phyloP scores from a whole-genome alignment of 2,113 vertebrate species.

The Odocoileus virginianus region DNA sequence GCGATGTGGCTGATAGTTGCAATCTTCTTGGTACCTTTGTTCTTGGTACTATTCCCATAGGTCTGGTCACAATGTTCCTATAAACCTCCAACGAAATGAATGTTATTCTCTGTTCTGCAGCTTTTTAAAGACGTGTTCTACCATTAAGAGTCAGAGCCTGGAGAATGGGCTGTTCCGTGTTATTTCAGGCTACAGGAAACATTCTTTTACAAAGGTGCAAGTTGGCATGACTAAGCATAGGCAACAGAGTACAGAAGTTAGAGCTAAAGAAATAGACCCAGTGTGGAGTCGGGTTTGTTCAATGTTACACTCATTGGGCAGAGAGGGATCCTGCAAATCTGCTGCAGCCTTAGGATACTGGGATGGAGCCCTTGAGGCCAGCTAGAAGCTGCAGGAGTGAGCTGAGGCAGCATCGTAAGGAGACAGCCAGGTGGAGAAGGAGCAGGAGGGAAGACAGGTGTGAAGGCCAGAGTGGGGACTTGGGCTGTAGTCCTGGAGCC shows the following conservation, averaged over 20 bases:
- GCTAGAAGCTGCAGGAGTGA: not conserved
- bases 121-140: not conserved
- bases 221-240: not conserved
- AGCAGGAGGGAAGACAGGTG: not conserved
- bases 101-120: not conserved
- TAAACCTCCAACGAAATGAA: not conserved
- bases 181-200: not conserved
- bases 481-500: not conserved
- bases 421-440: not conserved
- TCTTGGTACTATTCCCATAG: not conserved
- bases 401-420: not conserved
- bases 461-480: not conserved
- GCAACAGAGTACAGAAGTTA: not conserved
- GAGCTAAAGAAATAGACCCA: not conserved
- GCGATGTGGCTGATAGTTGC: not conserved
- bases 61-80: not conserved
- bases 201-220: not conserved
- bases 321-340: not conserved
- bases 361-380: not conserved
- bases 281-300: not conserved
- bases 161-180: not conserved
- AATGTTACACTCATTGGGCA: not conserved
- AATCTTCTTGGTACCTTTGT: not conserved
- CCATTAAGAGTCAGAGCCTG: not conserved
- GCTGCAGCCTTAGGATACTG: not conserved